Evolutionary conservation across 2,113 vertebrate species (phyloP).

Genomic region (Cheilinus undulatus): DNA sequence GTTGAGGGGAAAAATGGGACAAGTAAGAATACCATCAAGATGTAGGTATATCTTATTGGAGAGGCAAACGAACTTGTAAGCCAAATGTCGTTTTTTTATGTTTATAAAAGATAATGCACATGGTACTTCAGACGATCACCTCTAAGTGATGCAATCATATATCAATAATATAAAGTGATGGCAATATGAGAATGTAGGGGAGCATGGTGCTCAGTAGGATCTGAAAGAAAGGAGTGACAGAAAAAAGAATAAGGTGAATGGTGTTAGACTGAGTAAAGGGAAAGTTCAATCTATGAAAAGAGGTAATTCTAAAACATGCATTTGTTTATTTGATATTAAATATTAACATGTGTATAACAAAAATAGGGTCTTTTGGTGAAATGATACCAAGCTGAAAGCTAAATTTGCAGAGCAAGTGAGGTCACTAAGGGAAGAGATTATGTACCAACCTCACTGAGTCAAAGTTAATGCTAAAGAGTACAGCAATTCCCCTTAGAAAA

Average conservation of each 20-base stretch:
- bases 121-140: not conserved
- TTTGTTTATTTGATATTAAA: not conserved
- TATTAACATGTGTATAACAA: not conserved
- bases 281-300: conserved; percentile 43
- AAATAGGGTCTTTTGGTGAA: conserved; percentile 16
- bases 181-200: conserved; percentile 51
- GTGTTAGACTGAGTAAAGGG: conserved; percentile 17
- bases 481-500: not conserved
- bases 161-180: conserved; percentile 15
- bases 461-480: not conserved
- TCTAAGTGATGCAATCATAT: not conserved
- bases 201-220: conserved; percentile 15
- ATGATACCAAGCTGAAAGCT: conserved; percentile 33
- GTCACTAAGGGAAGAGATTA: conserved; percentile 33
- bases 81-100: conserved; percentile 22
- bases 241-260: not conserved
- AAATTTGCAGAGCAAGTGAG: conserved; percentile 27
- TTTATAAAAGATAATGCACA: conserved; percentile 1
- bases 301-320: conserved; percentile 15
- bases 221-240: conserved; percentile 18
- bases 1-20: conserved; percentile 14
- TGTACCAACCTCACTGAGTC: conserved; percentile 22
- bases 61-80: not conserved
- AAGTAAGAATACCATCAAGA: not conserved
- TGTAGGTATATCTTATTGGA: conserved; percentile 33